Evolutionary conservation across 2,888 invertebrate species (phyloP), one percentile per base, ranked within the genome.

Genomic region (Crioceris asparagi): DNA sequence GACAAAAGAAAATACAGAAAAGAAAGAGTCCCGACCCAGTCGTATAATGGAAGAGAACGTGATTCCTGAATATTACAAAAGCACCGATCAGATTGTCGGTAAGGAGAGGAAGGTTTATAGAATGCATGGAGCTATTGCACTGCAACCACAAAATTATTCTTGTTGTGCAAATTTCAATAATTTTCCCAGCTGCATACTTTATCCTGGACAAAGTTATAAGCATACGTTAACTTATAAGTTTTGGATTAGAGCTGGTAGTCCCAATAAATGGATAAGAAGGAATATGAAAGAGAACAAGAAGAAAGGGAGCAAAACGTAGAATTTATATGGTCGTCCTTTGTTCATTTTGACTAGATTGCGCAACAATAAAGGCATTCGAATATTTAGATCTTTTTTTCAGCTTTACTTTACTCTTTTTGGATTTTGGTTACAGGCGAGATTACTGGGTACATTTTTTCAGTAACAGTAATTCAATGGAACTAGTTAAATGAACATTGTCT

Each of bases 81-180:
- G 38, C 19, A 12, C 36, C 11, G 27, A 47, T 10, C 34, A 53
- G 45, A 53, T 59, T 17, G 46, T 49, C 6, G 92, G 91, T 1
- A 91, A 90, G 61, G 66, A 67, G 4, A 79, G 79, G 1, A 35
- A 33, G 14, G 21, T 29, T 6, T 92, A 92, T 57, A 72, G 68
- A 38, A 79, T 77, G 46, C 86, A 87, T 49, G 79, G 80, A 1
- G 85, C 80, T 3, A 79, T 93, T 55, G 86, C 87, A 52, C 62
- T 92, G 30, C 88, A 90, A 68, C 83, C 92, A 0, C 91, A 93
- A 64, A 85, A 87, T 58, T 92, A 79, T 64, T 92, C 93, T 0
- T 84, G 92, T 62, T 83, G 90, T 2, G 69, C 85, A 2, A 84
- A 90, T 62, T 74, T 82, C 56, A 79, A 64, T 46, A 77, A 80